These are phyloP conservation scores for Helarctos malayanus DNA, from an alignment of 2,797 vertebrate genomes.

Conservation along the genomic window DNA sequence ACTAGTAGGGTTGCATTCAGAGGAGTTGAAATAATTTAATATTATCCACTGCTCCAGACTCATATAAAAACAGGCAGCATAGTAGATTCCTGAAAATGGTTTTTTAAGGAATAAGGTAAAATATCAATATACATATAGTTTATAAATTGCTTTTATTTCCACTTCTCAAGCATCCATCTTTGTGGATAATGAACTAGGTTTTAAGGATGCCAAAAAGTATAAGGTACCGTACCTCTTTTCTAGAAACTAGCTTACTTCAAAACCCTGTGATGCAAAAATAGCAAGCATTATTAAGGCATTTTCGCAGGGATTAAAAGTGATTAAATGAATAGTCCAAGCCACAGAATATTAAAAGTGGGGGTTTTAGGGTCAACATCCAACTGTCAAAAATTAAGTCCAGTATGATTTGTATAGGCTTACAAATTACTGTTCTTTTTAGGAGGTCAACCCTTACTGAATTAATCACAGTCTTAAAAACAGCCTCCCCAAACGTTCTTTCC, in stretches of 20 bases:
- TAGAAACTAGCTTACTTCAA: neutral
- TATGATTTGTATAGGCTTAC: neutral
- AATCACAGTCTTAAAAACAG: neutral
- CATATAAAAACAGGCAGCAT: neutral
- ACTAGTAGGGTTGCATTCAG: slow-evolving; percentile 22
- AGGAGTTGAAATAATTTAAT: slow-evolving; percentile 43
- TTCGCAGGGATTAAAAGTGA: neutral
- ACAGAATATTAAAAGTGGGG: neutral
- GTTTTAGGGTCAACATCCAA: neutral
- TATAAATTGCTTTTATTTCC: neutral
- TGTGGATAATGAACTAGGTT: neutral
- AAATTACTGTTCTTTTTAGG: neutral
- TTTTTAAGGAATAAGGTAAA: slow-evolving; percentile 1
- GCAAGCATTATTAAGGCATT: neutral
- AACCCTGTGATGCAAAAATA: neutral
- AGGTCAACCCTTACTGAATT: neutral
- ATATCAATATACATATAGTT: neutral
- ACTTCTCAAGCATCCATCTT: neutral
- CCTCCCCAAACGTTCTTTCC: neutral
- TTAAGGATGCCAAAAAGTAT: neutral
- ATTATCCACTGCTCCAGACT: neutral
- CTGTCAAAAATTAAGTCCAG: neutral
- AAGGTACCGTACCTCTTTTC: neutral
- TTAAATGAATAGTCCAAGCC: neutral
- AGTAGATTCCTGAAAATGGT: neutral